Evolutionary conservation across 2,113 vertebrate species (phyloP), one percentile per base, ranked within the genome.

Genomic region (Bubalus kerabau): DNA sequence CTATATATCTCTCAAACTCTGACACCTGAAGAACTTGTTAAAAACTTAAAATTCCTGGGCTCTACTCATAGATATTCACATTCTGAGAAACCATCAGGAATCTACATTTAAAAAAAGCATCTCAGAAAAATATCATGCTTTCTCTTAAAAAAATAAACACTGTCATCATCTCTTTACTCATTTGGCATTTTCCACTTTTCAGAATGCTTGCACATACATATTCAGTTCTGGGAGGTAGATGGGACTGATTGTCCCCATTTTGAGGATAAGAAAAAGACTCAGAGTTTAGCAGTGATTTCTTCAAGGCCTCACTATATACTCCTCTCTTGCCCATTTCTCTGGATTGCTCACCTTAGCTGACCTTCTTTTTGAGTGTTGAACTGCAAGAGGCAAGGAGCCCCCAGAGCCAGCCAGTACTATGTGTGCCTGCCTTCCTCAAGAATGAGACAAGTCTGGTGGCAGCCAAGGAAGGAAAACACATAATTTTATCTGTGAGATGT

Each of bases 161-260:
- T 59, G 36, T 71, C 87, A 94, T 97, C 84, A 93, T 97, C 56
- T 82, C 81, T 91, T 62, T 80, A 91, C 50, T 94, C 81, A 71
- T 59, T 84, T 64, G 60, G 94, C 80, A 92, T 97, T 93, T 98
- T 87, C 62, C 91, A 97, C 60, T 91, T 88, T 82, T 90, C 83
- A 91, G 91, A 97, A 89, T 93, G 96, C 96, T 97, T 91, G 87
- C 50, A 28, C 50, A 87, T 82, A 92, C 54, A 78, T 88, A 88
- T 94, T 95, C 85, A 97, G 52, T 94, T 96, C 84, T 90, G n/a
- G 54, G 93, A 95, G 74, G 82, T 97, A 93, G 93, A 97, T 59
- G 57, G 56, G 43, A 88, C 89, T 83, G 56, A 95, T 97, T 91
- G 87, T 95, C 30, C 23, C 46, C 87, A 96, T 97, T 97, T 57